Evolutionary conservation across 2,888 invertebrate genomes (phyloP), one percentile per base, ranked within the genome.

Genomic region (Rhyacophila evoluta): DNA sequence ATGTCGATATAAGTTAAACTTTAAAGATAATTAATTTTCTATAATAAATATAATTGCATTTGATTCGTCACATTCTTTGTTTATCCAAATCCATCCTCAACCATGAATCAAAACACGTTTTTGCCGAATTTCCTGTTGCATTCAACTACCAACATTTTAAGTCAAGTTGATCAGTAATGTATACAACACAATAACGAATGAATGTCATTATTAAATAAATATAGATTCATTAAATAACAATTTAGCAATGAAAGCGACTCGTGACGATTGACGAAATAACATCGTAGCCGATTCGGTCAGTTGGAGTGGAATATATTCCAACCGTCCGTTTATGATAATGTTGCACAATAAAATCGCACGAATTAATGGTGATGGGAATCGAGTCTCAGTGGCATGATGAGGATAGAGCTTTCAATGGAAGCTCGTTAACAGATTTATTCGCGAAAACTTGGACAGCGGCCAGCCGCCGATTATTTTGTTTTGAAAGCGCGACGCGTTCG

Each of bases 391-490:
- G 19, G 55, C 55, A 25, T 55, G 55, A 55, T 55, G 55, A 55
- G 72, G 71, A 29, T 71, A 67, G 27, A 70, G 76, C 76, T 79
- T 71, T 74, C 73, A 70, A 75, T 74, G 68, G 73, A 73, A 78
- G 67, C 81, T 78, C 71, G 81, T 81, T 81, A 81, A 79, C 81
- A 38, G 81, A 77, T 79, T 77, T 76, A 77, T 75, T 72, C 81
- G 74, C 77, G 72, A 39, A 72, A 29, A 69, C 55, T 79, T 81
- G 81, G 81, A 79, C 72, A 19, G 70, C 19, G 72, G 33, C 77
- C 77, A 77, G 70, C 29, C 72, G 28, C 15, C 69, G 77, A 69
- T 79, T 79, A 72, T 75, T 79, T 75, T 41, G 33, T 75, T 75
- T 75, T 69, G 73, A 72, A 75, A 75, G 69, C 11, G 19, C 29